Conservation (phyloP, 64 coral and sea anemone species). For the Pocillopora damicornis region DNA sequence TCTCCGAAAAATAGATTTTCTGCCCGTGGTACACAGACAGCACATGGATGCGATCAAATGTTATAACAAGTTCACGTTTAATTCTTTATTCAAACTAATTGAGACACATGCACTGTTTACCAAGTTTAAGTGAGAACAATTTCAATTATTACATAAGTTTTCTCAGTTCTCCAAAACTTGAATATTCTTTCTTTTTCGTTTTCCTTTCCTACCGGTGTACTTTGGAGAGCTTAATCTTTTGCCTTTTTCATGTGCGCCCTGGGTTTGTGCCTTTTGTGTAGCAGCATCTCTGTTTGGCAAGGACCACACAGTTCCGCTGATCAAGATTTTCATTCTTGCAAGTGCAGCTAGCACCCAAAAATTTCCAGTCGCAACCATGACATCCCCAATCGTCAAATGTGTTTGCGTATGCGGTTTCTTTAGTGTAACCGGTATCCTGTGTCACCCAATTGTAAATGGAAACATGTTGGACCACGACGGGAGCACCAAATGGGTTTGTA, state of each 20-base stretch:
- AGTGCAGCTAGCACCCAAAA: neutral
- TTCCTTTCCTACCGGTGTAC: neutral
- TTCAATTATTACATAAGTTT: too few species aligned
- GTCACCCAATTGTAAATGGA: conserved; percentile 1
- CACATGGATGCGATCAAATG: too few species aligned
- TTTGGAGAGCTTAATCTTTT: too few species aligned
- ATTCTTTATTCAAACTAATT: too few species aligned
- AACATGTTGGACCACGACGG: conserved; percentile 17
- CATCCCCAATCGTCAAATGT: neutral
- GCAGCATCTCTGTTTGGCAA: neutral
- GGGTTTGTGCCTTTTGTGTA: neutral
- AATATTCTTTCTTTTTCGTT: neutral
- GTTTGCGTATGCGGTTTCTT: conserved; percentile 13
- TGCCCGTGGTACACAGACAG: too few species aligned
- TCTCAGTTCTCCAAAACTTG: too few species aligned
- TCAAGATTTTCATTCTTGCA: neutral
- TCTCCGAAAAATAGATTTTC: too few species aligned
- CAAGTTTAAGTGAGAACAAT: too few species aligned
- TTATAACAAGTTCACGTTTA: too few species aligned
- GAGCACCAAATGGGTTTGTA: neutral
- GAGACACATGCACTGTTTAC: too few species aligned
- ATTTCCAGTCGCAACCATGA: conserved; percentile 41
- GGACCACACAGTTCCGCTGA: neutral
- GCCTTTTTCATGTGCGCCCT: neutral
- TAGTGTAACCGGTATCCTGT: neutral